Evolutionary conservation across 2,888 invertebrate genomes (phyloP).

Genomic region (Luperina nickerlii): DNA sequence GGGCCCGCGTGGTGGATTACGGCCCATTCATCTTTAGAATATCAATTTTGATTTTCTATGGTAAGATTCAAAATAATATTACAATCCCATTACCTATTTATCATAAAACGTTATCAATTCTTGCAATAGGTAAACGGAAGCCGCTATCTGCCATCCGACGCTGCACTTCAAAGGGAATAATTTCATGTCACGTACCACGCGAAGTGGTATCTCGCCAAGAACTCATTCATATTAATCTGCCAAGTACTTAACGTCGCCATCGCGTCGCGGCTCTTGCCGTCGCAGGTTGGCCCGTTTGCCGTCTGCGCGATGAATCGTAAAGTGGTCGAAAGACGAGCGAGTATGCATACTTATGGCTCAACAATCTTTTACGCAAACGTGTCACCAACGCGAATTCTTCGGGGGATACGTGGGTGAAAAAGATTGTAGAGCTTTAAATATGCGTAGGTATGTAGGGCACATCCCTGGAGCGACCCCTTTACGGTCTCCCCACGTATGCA

Average conservation of each 20-base stretch:
- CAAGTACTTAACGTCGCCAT: conserved; percentile 25
- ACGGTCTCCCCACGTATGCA: neutral
- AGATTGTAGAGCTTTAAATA: neutral
- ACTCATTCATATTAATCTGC: conserved; percentile 46
- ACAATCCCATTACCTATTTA: neutral
- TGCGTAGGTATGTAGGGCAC: neutral
- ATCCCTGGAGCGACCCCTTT: neutral
- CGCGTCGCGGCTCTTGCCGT: neutral
- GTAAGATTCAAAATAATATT: neutral
- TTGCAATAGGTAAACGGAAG: neutral
- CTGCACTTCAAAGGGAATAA: conserved; percentile 26
- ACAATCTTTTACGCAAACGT: neutral
- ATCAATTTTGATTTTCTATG: neutral
- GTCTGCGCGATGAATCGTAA: conserved; percentile 20
- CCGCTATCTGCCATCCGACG: no score
- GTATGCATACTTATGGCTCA: no score
- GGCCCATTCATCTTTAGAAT: no score
- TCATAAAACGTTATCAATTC: neutral
- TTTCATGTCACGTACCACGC: conserved; percentile 26
- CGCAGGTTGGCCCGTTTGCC: conserved; percentile 1
- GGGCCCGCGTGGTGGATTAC: neutral
- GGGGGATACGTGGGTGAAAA: neutral
- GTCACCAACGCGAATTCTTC: neutral
- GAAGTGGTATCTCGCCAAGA: conserved; percentile 17
- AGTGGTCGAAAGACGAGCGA: conserved; percentile 5